Evolutionary conservation across 1,140 invertebrate genomes (phyloP).

Genomic region (Stegodyphus mimosarum): DNA sequence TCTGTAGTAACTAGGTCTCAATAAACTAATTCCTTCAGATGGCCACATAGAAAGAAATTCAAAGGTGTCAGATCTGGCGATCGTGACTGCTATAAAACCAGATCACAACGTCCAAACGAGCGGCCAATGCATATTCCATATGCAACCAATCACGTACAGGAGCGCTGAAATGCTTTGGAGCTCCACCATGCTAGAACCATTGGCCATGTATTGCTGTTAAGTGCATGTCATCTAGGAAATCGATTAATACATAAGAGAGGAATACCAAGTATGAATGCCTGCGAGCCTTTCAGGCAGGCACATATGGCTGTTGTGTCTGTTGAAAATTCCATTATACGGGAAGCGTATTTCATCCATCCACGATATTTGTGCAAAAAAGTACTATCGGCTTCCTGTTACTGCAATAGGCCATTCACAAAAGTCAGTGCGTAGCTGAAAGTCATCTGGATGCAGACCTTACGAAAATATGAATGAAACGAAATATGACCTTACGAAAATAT

Average conservation of each 20-base stretch:
- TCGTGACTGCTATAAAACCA: slow-evolving; percentile 66
- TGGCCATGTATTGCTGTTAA: background rate
- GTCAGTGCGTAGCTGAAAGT: too few relatives aligned
- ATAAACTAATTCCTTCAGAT: slow-evolving; percentile 9
- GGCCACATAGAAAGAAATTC: slow-evolving; percentile 68
- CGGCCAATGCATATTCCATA: background rate
- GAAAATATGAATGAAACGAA: too few relatives aligned
- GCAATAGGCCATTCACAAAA: too few relatives aligned
- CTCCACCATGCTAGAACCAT: slow-evolving; percentile 6
- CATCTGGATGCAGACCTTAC: too few relatives aligned
- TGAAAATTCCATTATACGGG: too few relatives aligned
- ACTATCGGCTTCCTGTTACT: too few relatives aligned
- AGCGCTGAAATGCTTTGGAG: background rate
- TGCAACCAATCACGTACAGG: background rate
- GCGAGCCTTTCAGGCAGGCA: background rate
- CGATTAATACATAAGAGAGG: background rate
- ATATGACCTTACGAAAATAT: too few relatives aligned
- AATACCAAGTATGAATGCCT: background rate
- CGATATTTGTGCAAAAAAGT: too few relatives aligned
- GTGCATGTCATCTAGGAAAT: background rate
- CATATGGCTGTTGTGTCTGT: too few relatives aligned
- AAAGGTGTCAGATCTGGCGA: slow-evolving; percentile 68
- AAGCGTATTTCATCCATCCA: too few relatives aligned
- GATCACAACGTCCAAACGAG: background rate
- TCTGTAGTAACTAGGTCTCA: background rate